A percentile compares a stretch with the other conserved stretches of the same genome.
Conservation (phyloP, 2,113 vertebrate species). For the Prietella phreatophila region DNA sequence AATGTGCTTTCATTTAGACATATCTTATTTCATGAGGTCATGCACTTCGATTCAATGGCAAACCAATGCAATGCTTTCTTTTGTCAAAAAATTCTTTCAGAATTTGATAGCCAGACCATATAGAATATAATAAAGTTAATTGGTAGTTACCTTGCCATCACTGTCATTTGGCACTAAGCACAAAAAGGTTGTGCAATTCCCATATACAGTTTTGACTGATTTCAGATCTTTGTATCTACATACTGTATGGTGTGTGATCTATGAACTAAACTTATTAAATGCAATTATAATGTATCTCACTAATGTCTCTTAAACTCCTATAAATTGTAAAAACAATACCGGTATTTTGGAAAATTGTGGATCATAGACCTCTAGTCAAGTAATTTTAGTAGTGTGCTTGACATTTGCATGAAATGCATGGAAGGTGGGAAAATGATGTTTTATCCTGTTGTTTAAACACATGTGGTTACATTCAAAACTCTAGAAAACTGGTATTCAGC, state of each 20-base stretch:
- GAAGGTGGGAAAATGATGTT: not conserved
- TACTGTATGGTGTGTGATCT: not conserved
- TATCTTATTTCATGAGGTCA: slow-evolving; percentile 51
- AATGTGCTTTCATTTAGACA: slow-evolving; percentile 67
- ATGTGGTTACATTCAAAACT: not conserved
- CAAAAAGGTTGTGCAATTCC: not conserved
- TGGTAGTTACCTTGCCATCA: not conserved
- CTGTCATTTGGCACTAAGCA: slow-evolving; percentile 10
- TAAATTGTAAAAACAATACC: not conserved
- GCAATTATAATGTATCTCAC: not conserved
- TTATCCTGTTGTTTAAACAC: not conserved
- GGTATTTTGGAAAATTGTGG: not conserved
- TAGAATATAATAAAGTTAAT: slow-evolving; percentile 18
- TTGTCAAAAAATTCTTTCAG: no score
- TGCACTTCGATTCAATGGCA: slow-evolving; percentile 26
- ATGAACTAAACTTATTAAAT: not conserved
- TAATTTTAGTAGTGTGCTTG: not conserved
- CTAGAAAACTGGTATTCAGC: not conserved
- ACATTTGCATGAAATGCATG: not conserved
- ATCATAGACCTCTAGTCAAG: not conserved
- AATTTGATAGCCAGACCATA: slow-evolving; percentile 9
- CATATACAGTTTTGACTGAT: not conserved
- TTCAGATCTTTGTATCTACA: not conserved
- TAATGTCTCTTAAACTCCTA: not conserved
- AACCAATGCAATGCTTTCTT: slow-evolving; percentile 18